Base-by-base conservation (phyloP, 2,797 vertebrate species). In the Tragelaphus eurycerus region DNA sequence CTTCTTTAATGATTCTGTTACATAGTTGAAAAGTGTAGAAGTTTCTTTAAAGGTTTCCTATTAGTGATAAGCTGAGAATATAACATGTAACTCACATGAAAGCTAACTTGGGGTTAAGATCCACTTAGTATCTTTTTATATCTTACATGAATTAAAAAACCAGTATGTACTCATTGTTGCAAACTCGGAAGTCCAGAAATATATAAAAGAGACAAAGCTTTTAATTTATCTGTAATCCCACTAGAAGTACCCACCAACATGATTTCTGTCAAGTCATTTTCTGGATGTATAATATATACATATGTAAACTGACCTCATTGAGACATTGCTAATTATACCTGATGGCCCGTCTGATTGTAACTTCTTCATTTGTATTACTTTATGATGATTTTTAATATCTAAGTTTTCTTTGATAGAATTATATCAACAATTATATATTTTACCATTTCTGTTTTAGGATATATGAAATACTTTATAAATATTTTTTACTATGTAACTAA, bases 11-110 rank as follows among this genome's bases (percentile, higher is more conserved):
- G 48, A 97, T 43, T 55, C 43, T 54, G 15, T 48, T 19, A 54
- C 57, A 74, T 74, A 21, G 59, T 17, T 89, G n/a, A 86, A 92
- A 96, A 52, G 87, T 27, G 31, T 52, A 88, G 13, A 43, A 76
- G 54, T 50, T 93, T 86, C 59, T 88, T 86, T 87, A 88, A 87
- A 97, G 94, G 9, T 89, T 43, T 93, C 79, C 16, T 93, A 57
- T 87, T 81, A 92, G 16, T 89, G 25, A 54, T 88, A 92, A 94
- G 4, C 27, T 81, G 16, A 93, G 38, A 92, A 38, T 52, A 46
- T 86, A 96, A 57, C 9, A 38, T 79, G 81, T 38, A 46, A 38
- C 15, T 89, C 5, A 46, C 11, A 48, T 16, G 46, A 83, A 89
- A 90, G 27, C 43, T 92, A 85, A 90, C 19, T 87, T 5, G 67